These are phyloP conservation scores for Aurelia coerulea DNA, from an alignment of 30 jellyfish, hydroid and myxozoan species.

Conservation along the genomic window DNA sequence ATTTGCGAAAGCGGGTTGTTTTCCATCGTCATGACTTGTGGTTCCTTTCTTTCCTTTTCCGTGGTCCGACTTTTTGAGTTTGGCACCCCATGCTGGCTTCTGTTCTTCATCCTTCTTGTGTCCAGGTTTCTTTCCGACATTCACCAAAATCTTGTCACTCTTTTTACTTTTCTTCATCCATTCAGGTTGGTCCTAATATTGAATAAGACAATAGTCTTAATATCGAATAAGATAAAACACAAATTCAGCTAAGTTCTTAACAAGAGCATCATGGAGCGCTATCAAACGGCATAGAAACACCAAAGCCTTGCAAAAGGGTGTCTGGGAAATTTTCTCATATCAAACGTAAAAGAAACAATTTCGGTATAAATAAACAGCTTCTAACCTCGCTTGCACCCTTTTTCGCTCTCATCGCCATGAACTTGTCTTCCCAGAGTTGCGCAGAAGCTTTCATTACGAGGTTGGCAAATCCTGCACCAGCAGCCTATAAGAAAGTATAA, in stretches of 20 bases:
- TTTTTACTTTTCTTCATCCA: slow-evolving; percentile 79
- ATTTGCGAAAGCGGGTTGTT: slow-evolving; percentile 60
- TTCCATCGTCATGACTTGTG: slow-evolving; percentile 27
- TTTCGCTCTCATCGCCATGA: slow-evolving; percentile 89
- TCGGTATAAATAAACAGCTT: no score
- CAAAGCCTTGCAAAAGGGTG: no score
- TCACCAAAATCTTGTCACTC: slow-evolving; percentile 72
- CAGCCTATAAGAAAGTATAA: slow-evolving; percentile 15
- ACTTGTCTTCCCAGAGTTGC: slow-evolving; percentile 86
- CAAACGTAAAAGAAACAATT: no score
- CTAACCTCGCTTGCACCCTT: slow-evolving; percentile 75
- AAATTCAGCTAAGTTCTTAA: no score
- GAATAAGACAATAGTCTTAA: not conserved
- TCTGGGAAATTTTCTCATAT: no score
- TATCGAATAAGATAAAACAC: no score
- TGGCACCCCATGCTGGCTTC: slow-evolving; percentile 79
- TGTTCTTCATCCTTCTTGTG: slow-evolving; percentile 78
- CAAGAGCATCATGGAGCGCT: no score
- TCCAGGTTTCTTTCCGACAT: slow-evolving; percentile 76
- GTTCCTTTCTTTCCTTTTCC: slow-evolving; percentile 26
- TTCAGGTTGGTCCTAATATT: slow-evolving; percentile 78
- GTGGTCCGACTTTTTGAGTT: slow-evolving; percentile 59
- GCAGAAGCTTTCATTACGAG: slow-evolving; percentile 94
- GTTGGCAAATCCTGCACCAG: slow-evolving; percentile 82
- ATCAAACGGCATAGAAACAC: no score